Conservation (phyloP, 2,888 invertebrate species). For the Cheilosia impressa region DNA sequence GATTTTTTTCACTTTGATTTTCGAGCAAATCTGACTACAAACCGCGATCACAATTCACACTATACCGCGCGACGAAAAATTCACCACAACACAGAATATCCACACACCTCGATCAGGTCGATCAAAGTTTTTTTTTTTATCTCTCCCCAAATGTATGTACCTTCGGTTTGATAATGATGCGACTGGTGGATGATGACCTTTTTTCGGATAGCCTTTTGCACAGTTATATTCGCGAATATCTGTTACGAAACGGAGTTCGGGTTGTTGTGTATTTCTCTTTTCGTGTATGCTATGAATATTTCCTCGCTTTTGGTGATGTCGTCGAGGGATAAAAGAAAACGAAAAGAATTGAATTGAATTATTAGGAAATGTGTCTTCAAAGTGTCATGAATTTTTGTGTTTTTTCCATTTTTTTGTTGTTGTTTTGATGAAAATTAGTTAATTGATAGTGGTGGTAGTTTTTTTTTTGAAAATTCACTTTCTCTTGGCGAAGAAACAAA, state of each 20-base stretch:
- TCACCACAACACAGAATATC: conserved; percentile 16
- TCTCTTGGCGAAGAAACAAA: conserved; percentile 68
- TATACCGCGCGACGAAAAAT: conserved; percentile 9
- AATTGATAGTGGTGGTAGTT: conserved; percentile 31
- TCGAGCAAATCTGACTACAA: background rate
- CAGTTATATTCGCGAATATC: conserved; percentile 11
- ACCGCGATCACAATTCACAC: background rate
- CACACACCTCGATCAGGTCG: conserved; percentile 11
- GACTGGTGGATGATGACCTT: conserved; percentile 35
- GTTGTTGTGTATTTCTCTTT: background rate
- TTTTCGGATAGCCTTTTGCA: conserved; percentile 1
- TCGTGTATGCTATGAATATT: conserved; percentile 5
- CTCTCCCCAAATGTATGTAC: conserved; percentile 11
- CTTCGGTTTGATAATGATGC: conserved; percentile 18
- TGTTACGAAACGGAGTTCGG: conserved; percentile 2
- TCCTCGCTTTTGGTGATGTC: conserved; percentile 19
- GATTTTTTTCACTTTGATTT: background rate
- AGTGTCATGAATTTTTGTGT: conserved; percentile 31
- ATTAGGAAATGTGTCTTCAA: conserved; percentile 40
- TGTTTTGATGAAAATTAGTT: conserved; percentile 9
- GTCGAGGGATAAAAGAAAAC: conserved; percentile 31
- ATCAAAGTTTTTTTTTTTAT: conserved; percentile 2
- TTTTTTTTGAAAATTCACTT: conserved; percentile 58
- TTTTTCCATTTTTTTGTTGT: conserved; percentile 12
- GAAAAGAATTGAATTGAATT: conserved; percentile 22